These are phyloP conservation scores for Echiichthys vipera DNA, from an alignment of 2,797 vertebrate genomes.

Conservation along the genomic window DNA sequence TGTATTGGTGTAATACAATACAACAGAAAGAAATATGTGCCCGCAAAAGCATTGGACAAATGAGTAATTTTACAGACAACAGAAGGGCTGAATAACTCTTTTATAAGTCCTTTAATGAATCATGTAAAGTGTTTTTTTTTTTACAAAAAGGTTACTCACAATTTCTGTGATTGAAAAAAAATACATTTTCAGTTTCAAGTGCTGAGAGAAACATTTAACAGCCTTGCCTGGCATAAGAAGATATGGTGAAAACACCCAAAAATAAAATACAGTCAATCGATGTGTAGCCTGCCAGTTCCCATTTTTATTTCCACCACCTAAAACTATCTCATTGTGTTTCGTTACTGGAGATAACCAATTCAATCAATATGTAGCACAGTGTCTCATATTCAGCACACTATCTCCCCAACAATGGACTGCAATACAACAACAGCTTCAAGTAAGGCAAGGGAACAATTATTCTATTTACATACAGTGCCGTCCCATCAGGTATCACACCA, in stretches of 20 bases:
- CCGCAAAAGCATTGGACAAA: slow-evolving; percentile 18
- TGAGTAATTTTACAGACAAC: slow-evolving; percentile 18
- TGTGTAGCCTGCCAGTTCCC: background rate
- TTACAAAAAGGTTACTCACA: background rate
- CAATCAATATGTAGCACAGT: slow-evolving; percentile 19
- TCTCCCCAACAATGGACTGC: slow-evolving; percentile 17
- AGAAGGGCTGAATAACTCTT: slow-evolving; percentile 1
- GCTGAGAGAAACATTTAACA: background rate
- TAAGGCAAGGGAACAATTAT: slow-evolving; percentile 37
- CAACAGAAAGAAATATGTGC: slow-evolving; percentile 43
- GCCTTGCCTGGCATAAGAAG: background rate
- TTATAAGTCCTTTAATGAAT: slow-evolving; percentile 1
- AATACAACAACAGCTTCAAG: slow-evolving; percentile 11
- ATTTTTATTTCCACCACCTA: background rate
- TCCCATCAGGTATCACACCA: slow-evolving; percentile 62
- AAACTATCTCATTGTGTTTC: slow-evolving; percentile 2
- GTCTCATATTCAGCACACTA: slow-evolving; percentile 5
- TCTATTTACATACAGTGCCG: slow-evolving; percentile 34
- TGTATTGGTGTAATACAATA: slow-evolving; percentile 37
- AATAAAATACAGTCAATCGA: background rate
- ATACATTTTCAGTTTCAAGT: background rate
- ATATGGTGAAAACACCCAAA: background rate
- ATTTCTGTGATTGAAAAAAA: background rate
- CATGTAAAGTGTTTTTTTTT: background rate
- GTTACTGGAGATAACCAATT: slow-evolving; percentile 5